Evolutionary conservation across 2,888 invertebrate genomes (phyloP).

Genomic region (Alloscopus bannaensis): DNA sequence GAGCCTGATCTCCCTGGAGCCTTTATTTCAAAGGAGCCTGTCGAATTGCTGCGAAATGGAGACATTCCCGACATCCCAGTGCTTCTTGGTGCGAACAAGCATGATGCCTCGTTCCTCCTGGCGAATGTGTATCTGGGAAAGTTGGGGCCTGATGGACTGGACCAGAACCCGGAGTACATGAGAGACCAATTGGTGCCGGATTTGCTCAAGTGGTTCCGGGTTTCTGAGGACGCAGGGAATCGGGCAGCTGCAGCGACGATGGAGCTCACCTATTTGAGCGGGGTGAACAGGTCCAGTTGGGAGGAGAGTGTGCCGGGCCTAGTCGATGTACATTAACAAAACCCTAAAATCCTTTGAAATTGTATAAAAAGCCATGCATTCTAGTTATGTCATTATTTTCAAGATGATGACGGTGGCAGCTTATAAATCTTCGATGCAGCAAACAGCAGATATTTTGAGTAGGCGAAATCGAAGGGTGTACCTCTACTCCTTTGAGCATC

Average conservation of each 20-base stretch:
- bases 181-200: constrained; percentile 48
- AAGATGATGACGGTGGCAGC: neutral
- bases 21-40: constrained; percentile 48
- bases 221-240: constrained; percentile 18
- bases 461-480: neutral
- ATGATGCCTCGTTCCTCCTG: constrained; percentile 50
- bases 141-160: constrained; percentile 20
- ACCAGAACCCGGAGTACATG: constrained; percentile 49
- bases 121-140: constrained; percentile 12
- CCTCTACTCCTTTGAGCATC: constrained; percentile 27
- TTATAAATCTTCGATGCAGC: neutral
- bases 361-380: neutral
- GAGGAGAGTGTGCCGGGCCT: constrained; percentile 57
- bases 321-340: constrained; percentile 27
- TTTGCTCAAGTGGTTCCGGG: constrained; percentile 39
- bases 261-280: constrained; percentile 51
- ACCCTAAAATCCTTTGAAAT: neutral
- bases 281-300: constrained; percentile 41
- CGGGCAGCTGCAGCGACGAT: constrained; percentile 35
- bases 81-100: constrained; percentile 53
- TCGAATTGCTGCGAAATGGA: constrained; percentile 46
- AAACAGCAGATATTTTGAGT: constrained; percentile 18
- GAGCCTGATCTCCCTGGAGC: constrained; percentile 61
- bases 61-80: constrained; percentile 49
- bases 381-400: neutral